Percentiles rank a stretch among this genome's conserved stretches.
Conservation (phyloP, 2,888 invertebrate species). For the Mimachlamys varia region DNA sequence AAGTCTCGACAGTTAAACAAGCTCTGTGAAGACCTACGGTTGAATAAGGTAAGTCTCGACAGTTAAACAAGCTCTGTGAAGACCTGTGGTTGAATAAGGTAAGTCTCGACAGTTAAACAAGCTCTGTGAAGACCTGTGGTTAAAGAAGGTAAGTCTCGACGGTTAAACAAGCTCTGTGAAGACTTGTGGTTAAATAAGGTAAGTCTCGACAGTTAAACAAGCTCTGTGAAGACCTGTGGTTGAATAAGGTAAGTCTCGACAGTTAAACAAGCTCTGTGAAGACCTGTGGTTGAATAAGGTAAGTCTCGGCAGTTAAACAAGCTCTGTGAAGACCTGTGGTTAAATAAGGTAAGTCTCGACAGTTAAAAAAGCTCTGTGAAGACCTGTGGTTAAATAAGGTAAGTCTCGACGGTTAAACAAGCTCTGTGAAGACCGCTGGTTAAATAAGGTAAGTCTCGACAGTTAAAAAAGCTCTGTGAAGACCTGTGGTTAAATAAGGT, state of each 20-base stretch:
- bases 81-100: neutral
- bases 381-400: neutral
- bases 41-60: neutral
- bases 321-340: neutral
- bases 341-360: neutral
- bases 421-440: neutral
- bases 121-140: neutral
- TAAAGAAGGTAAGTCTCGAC: neutral
- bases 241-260: neutral
- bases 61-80: neutral
- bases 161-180: neutral
- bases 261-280: neutral
- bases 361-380: neutral
- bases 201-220: neutral
- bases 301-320: neutral
- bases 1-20: neutral
- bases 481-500: neutral
- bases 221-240: neutral
- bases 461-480: neutral
- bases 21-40: neutral
- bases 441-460: neutral
- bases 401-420: neutral
- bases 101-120: neutral
- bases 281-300: neutral
- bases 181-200: neutral